A percentile compares a stretch with the other conserved stretches of the same genome.
Evolutionary conservation across 2,888 invertebrate genomes (phyloP).

Genomic region (Alloscopus bannaensis): DNA sequence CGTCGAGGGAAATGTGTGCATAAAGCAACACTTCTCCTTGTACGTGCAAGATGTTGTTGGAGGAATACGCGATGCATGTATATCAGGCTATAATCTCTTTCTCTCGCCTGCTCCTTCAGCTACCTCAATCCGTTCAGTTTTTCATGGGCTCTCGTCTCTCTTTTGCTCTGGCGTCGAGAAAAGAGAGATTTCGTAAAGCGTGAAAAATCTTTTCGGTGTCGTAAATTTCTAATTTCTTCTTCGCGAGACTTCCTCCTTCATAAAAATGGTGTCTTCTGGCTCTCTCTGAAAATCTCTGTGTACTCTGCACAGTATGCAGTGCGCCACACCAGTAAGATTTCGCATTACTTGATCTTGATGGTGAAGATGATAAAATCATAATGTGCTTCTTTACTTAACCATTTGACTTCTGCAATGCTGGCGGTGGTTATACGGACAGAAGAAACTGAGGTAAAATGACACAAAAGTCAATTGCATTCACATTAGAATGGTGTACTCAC

Average conservation of each 20-base stretch:
- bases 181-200: slow-evolving; percentile 51
- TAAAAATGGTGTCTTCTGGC: slow-evolving; percentile 18
- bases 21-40: background rate
- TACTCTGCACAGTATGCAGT: too few species aligned
- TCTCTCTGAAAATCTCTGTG: slow-evolving; percentile 20
- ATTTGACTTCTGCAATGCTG: slow-evolving; percentile 2
- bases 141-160: background rate
- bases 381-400: background rate
- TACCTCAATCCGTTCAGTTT: too few species aligned
- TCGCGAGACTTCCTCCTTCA: slow-evolving; percentile 40
- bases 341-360: slow-evolving; percentile 10
- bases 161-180: slow-evolving; percentile 12
- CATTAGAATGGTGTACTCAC: too few species aligned
- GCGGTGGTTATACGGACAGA: too few species aligned
- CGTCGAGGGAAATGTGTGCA: background rate
- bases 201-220: slow-evolving; percentile 57
- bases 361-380: too few species aligned
- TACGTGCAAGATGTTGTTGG: slow-evolving; percentile 16
- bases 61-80: slow-evolving; percentile 3
- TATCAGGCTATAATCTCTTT: background rate
- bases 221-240: slow-evolving; percentile 55
- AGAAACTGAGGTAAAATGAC: too few species aligned
- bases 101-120: too few species aligned
- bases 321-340: too few species aligned
- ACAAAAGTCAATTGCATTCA: too few species aligned